phyloP scores from a whole-genome alignment of 2,797 vertebrate species.

The Phataginus tetradactyla region DNA sequence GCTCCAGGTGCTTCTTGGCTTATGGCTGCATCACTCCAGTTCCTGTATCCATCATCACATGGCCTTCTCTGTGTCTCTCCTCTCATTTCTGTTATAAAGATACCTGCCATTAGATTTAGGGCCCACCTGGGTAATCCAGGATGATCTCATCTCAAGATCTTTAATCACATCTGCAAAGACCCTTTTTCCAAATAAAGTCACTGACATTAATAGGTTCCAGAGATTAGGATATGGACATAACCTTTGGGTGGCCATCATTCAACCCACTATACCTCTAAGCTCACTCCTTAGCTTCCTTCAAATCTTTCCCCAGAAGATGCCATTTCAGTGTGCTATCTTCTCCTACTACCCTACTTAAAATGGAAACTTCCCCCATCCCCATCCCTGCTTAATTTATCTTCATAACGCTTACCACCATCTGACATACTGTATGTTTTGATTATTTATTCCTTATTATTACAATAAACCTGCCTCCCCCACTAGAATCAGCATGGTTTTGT shows the following conservation, averaged over 20 bases:
- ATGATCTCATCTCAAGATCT: conserved; percentile 1
- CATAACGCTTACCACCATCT: neutral
- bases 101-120: conserved; percentile 5
- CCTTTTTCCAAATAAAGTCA: neutral
- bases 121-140: neutral
- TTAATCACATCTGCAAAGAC: neutral
- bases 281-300: conserved; percentile 21
- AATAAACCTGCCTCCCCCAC: neutral
- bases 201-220: neutral
- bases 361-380: neutral
- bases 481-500: neutral
- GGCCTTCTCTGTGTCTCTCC: neutral
- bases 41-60: neutral
- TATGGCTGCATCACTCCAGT: neutral
- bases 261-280: neutral
- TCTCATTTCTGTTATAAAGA: neutral
- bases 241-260: neutral
- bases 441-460: conserved; percentile 37
- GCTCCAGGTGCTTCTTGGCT: neutral
- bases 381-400: conserved; percentile 38
- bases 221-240: neutral
- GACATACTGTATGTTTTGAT: neutral
- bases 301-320: neutral
- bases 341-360: neutral
- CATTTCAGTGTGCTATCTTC: neutral